These are phyloP conservation scores for Hexactinellida sp. DNA, from an alignment of 37 sponge, comb jelly and placozoan species.

Conservation along the genomic window DNA sequence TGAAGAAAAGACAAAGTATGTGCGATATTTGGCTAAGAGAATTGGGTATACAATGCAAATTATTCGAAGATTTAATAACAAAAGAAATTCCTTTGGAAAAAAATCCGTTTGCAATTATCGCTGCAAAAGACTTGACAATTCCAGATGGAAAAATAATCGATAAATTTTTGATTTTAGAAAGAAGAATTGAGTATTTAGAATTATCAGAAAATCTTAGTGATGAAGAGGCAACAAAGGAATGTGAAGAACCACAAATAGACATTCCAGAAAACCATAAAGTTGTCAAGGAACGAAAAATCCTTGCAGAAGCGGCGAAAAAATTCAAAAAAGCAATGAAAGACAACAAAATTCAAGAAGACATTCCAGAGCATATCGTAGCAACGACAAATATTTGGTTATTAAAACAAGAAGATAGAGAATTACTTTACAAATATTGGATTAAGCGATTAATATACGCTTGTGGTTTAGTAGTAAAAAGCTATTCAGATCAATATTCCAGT, in stretches of 20 bases:
- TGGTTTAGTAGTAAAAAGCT: neutral
- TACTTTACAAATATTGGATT: constrained; percentile 55
- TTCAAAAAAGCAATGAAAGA: neutral
- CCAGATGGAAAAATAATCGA: neutral
- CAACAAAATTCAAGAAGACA: neutral
- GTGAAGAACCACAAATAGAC: neutral
- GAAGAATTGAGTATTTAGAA: neutral
- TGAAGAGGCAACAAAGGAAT: neutral
- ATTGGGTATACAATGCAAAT: neutral
- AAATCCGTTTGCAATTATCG: constrained; percentile 1
- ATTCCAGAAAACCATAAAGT: neutral
- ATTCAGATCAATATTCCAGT: constrained; percentile 22
- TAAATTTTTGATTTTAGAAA: neutral
- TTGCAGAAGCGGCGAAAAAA: neutral
- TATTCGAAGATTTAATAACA: neutral
- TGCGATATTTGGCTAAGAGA: neutral
- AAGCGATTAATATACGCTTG: neutral
- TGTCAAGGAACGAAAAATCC: neutral
- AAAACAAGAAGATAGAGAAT: neutral
- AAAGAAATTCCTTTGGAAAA: neutral
- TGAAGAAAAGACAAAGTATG: neutral
- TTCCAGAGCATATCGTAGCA: neutral
- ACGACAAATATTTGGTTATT: neutral
- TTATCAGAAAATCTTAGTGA: neutral
- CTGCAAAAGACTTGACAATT: neutral